Percentiles rank a stretch among this genome's conserved stretches.
These are phyloP conservation scores for Aegypius monachus DNA, from an alignment of 2,113 vertebrate species.

Conservation along the genomic window DNA sequence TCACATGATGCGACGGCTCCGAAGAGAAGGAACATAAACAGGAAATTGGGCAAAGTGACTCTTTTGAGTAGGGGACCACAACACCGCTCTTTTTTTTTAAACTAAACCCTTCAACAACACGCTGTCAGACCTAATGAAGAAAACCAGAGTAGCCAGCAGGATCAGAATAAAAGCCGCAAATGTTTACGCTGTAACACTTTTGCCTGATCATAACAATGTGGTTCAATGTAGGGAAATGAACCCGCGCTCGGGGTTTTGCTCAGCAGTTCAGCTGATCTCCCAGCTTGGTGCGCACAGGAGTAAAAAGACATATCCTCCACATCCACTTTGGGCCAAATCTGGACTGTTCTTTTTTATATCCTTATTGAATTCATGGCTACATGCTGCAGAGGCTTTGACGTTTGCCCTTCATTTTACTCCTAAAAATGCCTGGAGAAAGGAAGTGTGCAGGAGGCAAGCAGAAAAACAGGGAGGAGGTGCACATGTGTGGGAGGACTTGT, in stretches of 20 bases:
- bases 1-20: slow-evolving; percentile 64
- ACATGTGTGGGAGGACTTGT: background rate
- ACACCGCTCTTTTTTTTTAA: background rate
- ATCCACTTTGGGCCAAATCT: background rate
- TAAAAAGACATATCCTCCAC: background rate
- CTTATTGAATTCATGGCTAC: background rate
- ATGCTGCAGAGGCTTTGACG: background rate
- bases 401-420: slow-evolving; percentile 26
- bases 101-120: background rate
- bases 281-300: background rate
- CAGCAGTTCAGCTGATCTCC: background rate
- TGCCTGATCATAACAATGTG: background rate
- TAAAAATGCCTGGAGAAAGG: slow-evolving; percentile 44
- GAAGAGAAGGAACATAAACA: slow-evolving; percentile 68
- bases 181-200: background rate
- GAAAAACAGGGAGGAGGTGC: background rate
- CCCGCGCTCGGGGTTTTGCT: background rate
- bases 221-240: background rate
- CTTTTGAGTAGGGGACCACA: slow-evolving; percentile 29
- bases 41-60: slow-evolving; percentile 73
- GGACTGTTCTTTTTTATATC: background rate
- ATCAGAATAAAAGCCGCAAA: background rate
- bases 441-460: slow-evolving; percentile 34
- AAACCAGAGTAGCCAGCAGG: background rate
- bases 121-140: background rate